Base-by-base conservation (phyloP, 2,888 invertebrate species). In the Ommatoiulus sabulosus region DNA sequence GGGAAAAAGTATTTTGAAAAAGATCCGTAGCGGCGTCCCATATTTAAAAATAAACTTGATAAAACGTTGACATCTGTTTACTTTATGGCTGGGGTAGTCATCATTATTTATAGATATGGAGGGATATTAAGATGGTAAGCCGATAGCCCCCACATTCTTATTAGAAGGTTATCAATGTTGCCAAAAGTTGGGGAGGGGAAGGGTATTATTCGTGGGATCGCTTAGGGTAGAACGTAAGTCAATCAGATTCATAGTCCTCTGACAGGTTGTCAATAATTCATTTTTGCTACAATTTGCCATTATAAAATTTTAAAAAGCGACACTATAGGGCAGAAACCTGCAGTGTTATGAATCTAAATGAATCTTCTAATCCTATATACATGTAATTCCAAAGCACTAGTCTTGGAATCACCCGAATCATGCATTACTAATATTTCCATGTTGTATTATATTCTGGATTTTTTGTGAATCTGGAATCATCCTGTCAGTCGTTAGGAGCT, bases 11-110 rank as follows among this genome's bases (percentile, higher is more conserved):
- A 63, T 63, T 63, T 63, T 63, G 63, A 63, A 63, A 63, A 63
- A 20, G 20, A 63, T 63, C 63, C 63, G 63, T 20, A 20, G 17
- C 12, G 17, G 57, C 57, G 57, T 20, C 63, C 63, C 63, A 63
- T 63, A 63, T 63, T 63, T 20, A 63, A 63, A 63, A 63, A 63
- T 63, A 63, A 63, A n/a, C 20, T 17, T 63, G 63, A 63, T 63
- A 63, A 63, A 63, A 63, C n/a, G 63, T 20, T 63, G 63, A 63
- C 63, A 63, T 63, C n/a, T 63, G 63, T 63, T 63, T 63, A 63
- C 63, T 63, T 63, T 63, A 63, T 63, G 63, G 20, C 20, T 63
- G 20, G 52, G 20, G 20, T 63, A 63, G 63, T 63, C 63, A 52
- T 52, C 52, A 63, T 63, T 63, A 63, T 63, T 63, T 63, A 63